A percentile compares a stretch with the other conserved stretches of the same genome.
Conservation (phyloP, 2,113 vertebrate species). For the Glaucidium brasilianum region DNA sequence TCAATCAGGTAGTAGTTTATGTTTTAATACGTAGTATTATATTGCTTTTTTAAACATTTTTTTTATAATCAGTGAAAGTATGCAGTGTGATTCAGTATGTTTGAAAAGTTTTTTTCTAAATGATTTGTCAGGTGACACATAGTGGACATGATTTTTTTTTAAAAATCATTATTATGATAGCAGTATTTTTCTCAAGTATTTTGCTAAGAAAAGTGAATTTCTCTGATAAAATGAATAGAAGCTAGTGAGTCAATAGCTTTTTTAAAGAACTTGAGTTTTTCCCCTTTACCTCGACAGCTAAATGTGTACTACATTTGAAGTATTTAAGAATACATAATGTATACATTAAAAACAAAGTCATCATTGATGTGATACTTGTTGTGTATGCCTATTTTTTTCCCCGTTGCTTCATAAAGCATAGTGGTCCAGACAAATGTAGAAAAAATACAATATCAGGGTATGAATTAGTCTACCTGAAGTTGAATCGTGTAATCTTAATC, state of each 20-base stretch:
- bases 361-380: neutral
- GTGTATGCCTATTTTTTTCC: neutral
- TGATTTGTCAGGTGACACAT: neutral
- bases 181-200: neutral
- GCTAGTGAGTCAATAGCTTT: neutral
- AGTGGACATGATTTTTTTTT: neutral
- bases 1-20: constrained; percentile 80
- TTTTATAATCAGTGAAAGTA: neutral
- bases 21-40: neutral
- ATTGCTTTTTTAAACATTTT: neutral
- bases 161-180: neutral
- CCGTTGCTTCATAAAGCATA: neutral
- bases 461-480: neutral
- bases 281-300: neutral
- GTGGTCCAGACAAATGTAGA: neutral
- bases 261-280: neutral
- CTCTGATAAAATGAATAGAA: neutral
- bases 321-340: neutral
- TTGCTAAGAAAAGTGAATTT: neutral
- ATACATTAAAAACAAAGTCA: neutral
- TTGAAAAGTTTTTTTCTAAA: neutral
- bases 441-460: neutral
- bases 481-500: neutral
- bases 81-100: neutral
- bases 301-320: neutral